Evolutionary conservation across 2,888 invertebrate genomes (phyloP), one percentile per base, ranked within the genome.

Genomic region (Drosophila pseudotakahashii): DNA sequence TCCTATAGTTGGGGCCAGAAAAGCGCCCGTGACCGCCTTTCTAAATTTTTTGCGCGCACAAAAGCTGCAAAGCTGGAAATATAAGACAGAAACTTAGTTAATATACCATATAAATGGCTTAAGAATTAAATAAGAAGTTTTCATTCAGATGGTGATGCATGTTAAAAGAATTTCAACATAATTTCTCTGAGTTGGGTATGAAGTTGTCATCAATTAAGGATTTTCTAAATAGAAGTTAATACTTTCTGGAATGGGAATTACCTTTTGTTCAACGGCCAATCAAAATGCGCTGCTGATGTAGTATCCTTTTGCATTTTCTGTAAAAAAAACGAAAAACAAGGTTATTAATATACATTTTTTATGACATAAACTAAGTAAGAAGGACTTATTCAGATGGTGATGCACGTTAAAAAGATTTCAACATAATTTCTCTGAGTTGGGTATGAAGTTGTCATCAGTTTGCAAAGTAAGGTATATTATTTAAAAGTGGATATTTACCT

Each of bases 71-170:
- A 26, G 23, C 26, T 26, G 26, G 5, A 26, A 13, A 3, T 3
- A 41, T 3, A 41, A 41, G 41, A 37, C 0, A 41, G 1, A 41
- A 41, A 5, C 9, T 7, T 14, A 39, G 5, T 41, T 41, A 41
- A 16, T 41, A 41, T 1, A 16, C 16, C 6, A 7, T 9, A 10
- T 41, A 14, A 41, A 10, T 16, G 10, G 4, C 41, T 4, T 16
- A 3, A 10, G 14, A 3, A 9, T 16, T 14, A 5, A 14, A 3
- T 16, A 1, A 16, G 10, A 14, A 4, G 6, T 41, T 16, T 7
- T 0, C 5, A 13, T 42, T 42, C 44, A 44, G 44, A 83, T 89
- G 89, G 89, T 89, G 83, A 77, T 87, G 82, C 85, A 87, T 85
- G 85, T 82, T 64, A 62, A 66, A 30, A 26, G 13, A 51, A 75